A percentile compares a stretch with the other conserved stretches of the same genome.
Evolutionary conservation across 2,888 invertebrate genomes (phyloP).

Genomic region (Pantelozetes paolii): DNA sequence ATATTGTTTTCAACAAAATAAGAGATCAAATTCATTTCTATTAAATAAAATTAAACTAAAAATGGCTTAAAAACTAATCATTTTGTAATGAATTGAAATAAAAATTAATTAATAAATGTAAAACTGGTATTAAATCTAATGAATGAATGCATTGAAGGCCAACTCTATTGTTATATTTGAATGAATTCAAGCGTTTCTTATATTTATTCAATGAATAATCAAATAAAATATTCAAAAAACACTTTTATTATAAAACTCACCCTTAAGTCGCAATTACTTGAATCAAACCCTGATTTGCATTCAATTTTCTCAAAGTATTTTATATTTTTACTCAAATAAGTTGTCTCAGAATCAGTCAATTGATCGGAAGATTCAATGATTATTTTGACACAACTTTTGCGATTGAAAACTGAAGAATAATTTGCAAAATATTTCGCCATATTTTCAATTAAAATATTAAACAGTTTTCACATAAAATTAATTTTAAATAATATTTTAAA

Average conservation of each 20-base stretch:
- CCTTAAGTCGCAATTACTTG: not conserved
- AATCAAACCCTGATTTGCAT: not conserved
- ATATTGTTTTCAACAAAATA: no score
- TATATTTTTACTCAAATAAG: not conserved
- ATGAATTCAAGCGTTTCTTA: not conserved
- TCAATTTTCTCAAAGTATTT: not conserved
- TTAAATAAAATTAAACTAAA: no score
- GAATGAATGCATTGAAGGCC: no score
- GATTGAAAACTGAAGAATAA: not conserved
- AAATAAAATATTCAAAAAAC: not conserved
- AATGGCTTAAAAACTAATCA: no score
- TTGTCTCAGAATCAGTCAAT: not conserved
- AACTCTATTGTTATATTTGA: no score
- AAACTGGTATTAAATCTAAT: no score
- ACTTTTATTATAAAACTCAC: not conserved
- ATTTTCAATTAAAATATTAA: not conserved
- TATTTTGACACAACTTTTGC: not conserved
- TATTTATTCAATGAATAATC: not conserved
- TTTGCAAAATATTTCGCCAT: not conserved
- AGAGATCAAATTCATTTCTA: no score
- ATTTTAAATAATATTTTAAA: no score
- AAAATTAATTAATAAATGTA: no score
- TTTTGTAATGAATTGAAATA: no score
- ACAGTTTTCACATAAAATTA: no score
- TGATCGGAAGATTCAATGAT: not conserved